Evolutionary conservation across 2,888 invertebrate species (phyloP), one percentile per base, ranked within the genome.

Genomic region (Conistra vaccinii): DNA sequence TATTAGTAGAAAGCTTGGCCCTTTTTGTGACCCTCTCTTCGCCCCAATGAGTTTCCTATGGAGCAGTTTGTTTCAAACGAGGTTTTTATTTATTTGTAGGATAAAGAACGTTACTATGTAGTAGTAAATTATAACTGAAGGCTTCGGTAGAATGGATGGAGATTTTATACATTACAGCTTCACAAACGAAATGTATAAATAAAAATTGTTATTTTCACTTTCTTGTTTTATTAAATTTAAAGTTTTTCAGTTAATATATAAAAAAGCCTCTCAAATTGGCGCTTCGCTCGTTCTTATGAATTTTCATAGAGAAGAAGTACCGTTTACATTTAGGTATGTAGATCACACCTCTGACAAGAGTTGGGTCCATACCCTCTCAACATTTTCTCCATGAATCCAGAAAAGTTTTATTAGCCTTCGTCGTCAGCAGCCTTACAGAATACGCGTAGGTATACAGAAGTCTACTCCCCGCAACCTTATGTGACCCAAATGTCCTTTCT

Each of bases 131-230:
- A 73, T 91, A 89, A 88, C 86, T 85, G 88, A 84, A 87, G 77
- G 91, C 89, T 90, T 89, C 86, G 82, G 85, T 89, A 87, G 87
- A 78, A 80, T 85, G 89, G 76, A 85, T 80, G 87, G 80, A 81
- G 80, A 86, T 91, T 92, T 91, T 90, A 88, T 91, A 92, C 89
- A 88, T 85, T 88, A 89, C 80, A 84, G 91, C 93, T 93, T 92
- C 90, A 90, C 87, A 86, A 87, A 88, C 85, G 87, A 88, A 89
- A 88, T 90, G 89, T 90, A 88, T 89, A 87, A 91, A 91, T 89
- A 89, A 88, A 76, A 86, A 88, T 84, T 83, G 86, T 87, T 91
- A 91, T 91, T 91, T 91, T 91, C 78, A 89, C 32, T 71, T 58
- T 51, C 39, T 75, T 60, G 76, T 89, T 87, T 90, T 76, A 80